Conservation (phyloP, 2,113 vertebrate genomes). For the Dipodomys stephensi region DNA sequence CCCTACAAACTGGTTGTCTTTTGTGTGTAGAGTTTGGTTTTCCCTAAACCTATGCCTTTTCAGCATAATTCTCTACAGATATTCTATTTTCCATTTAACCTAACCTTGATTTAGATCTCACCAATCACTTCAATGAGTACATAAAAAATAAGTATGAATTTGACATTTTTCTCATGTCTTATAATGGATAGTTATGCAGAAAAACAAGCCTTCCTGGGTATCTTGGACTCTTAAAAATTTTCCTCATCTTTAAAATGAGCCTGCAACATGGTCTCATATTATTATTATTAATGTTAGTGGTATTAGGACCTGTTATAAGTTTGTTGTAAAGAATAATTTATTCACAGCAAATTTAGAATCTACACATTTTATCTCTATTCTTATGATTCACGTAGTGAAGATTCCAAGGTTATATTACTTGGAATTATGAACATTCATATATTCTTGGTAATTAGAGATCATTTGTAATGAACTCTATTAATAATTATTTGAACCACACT, state of each 20-base stretch:
- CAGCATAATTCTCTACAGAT: not conserved
- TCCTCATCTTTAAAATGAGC: not conserved
- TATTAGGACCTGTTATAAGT: not conserved
- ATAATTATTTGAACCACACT: not conserved
- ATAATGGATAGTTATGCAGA: not conserved
- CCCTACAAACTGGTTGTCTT: not conserved
- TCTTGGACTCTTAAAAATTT: not conserved
- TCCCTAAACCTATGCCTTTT: not conserved
- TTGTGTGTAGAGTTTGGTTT: not conserved
- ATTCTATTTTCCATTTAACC: conserved; percentile 36
- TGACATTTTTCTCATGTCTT: conserved; percentile 2
- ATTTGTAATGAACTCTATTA: too few relatives aligned
- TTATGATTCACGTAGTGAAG: not conserved
- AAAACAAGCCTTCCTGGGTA: not conserved
- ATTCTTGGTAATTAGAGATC: not conserved
- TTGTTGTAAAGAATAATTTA: not conserved
- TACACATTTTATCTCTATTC: not conserved
- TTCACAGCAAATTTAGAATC: not conserved
- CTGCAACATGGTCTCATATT: not conserved
- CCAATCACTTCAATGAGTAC: not conserved
- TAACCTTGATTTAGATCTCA: not conserved
- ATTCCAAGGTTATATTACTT: not conserved
- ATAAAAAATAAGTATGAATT: not conserved
- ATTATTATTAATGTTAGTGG: not conserved
- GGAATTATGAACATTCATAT: not conserved